Percentiles rank a stretch among this genome's conserved stretches.
phyloP scores from a whole-genome alignment of 2,888 invertebrate genomes.

The Escarpia spicata region DNA sequence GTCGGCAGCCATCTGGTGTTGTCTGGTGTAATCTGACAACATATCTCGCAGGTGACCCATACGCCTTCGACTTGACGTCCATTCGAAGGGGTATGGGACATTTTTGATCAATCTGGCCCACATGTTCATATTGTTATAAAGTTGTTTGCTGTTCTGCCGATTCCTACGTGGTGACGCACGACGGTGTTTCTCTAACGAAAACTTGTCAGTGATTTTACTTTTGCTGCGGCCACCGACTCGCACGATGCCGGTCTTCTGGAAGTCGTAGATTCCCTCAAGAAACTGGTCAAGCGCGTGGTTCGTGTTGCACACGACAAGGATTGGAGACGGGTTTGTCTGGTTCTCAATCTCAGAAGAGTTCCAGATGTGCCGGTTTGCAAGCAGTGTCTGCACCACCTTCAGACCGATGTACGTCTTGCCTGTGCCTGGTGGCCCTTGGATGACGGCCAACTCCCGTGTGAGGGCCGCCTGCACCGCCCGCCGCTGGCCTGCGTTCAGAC shows the following conservation, averaged over 20 bases:
- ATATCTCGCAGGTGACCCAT: no score
- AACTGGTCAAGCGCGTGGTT: slow-evolving; percentile 91
- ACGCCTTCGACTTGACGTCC: no score
- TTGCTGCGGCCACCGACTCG: slow-evolving; percentile 56
- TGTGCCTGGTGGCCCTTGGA: slow-evolving; percentile 81
- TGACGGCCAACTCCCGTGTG: slow-evolving; percentile 57
- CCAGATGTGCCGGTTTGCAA: no score
- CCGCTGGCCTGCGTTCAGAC: not conserved
- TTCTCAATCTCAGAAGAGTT: slow-evolving; percentile 48
- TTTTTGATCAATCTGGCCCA: no score
- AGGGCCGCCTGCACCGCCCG: slow-evolving; percentile 50
- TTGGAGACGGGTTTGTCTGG: slow-evolving; percentile 66
- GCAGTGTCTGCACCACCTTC: slow-evolving; percentile 73
- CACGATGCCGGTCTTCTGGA: slow-evolving; percentile 49
- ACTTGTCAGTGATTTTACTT: slow-evolving; percentile 49
- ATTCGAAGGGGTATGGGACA: no score
- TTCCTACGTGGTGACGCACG: no score
- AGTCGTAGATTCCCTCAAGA: slow-evolving; percentile 70
- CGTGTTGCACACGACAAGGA: slow-evolving; percentile 83
- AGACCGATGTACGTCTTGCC: slow-evolving; percentile 85
- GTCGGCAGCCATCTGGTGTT: slow-evolving; percentile 18
- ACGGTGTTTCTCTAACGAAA: not conserved
- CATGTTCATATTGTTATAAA: no score
- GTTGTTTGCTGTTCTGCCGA: no score
- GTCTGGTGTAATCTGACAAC: slow-evolving; percentile 37